Conservation (phyloP, 2,888 invertebrate species). For the Morpho deidamia region DNA sequence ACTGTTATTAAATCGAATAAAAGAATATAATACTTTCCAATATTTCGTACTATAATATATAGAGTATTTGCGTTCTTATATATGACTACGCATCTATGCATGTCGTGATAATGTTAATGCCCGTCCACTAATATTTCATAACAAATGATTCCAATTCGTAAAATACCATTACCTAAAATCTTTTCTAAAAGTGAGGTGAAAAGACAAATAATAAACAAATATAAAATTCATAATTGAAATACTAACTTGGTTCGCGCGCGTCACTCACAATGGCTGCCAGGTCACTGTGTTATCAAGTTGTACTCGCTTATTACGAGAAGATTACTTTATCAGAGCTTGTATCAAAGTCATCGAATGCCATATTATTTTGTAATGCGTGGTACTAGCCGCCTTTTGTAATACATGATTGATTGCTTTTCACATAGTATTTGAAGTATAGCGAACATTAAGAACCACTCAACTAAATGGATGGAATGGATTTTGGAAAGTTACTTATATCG, state of each 20-base stretch:
- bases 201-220: not conserved
- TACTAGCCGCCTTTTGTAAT: slow-evolving; percentile 34
- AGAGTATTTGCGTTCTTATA: too few relatives aligned
- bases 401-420: slow-evolving; percentile 40
- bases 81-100: too few relatives aligned
- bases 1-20: too few relatives aligned
- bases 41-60: too few relatives aligned
- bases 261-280: slow-evolving; percentile 30
- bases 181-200: too few relatives aligned
- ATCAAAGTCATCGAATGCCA: slow-evolving; percentile 48
- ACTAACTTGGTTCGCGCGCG: slow-evolving; percentile 29
- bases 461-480: not conserved
- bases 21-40: too few relatives aligned
- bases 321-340: slow-evolving; percentile 63
- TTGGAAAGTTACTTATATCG: not conserved
- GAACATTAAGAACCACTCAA: not conserved
- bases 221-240: slow-evolving; percentile 5
- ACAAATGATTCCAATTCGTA: too few relatives aligned
- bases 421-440: slow-evolving; percentile 12
- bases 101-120: too few relatives aligned
- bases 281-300: slow-evolving; percentile 56
- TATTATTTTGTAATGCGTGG: slow-evolving; percentile 43
- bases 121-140: too few relatives aligned
- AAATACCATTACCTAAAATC: too few relatives aligned
- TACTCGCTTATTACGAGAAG: slow-evolving; percentile 44